Base-by-base conservation (phyloP, 2,888 invertebrate genomes). In the Eristalis pertinax region DNA sequence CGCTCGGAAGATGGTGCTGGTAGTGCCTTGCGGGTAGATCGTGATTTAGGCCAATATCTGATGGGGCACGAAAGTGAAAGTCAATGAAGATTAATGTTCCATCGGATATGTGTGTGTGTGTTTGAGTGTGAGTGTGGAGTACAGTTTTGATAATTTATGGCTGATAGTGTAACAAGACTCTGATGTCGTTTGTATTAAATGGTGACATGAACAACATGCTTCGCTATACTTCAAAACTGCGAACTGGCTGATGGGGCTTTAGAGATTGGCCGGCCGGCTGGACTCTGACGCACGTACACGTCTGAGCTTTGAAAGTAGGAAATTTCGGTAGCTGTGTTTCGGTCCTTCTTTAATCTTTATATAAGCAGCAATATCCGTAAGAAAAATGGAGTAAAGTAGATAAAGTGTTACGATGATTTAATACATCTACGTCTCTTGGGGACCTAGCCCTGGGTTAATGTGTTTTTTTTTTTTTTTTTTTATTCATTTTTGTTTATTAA, bases 1-100 rank as follows among this genome's bases (percentile, higher is more conserved):
- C 60, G 38, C 13, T 38, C 10, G 13, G 11, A 38, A 38, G 13
- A 38, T 29, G 35, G n/a, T 60, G 22, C 3, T 64, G 32, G 32
- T 38, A 29, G n/a, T 35, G 69, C 22, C 41, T 62, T 24, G 35
- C 38, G 24, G 11, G 70, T 19, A 43, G 83, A 79, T 86, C 83
- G 86, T 82, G 82, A 83, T 86, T 75, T 72, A 32, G 86, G 67
- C 82, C 82, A 82, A 86, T 70, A 74, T 38, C 35, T 82, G 82
- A 81, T 83, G 74, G 50, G 70, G 78, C 74, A 83, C 78, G 75
- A 86, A 79, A 86, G 83, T 79, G 83, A 86, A 86, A 86, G 82
- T 75, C 83, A 79, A 26, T 67, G 63, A 72, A 78, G 86, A 86
- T 82, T 74, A 81, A 85, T 81, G 76, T 72, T 63, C 60, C 64